Evolutionary conservation across 2,113 vertebrate genomes (phyloP), one percentile per base, ranked within the genome.

Genomic region (Salvelinus fontinalis): DNA sequence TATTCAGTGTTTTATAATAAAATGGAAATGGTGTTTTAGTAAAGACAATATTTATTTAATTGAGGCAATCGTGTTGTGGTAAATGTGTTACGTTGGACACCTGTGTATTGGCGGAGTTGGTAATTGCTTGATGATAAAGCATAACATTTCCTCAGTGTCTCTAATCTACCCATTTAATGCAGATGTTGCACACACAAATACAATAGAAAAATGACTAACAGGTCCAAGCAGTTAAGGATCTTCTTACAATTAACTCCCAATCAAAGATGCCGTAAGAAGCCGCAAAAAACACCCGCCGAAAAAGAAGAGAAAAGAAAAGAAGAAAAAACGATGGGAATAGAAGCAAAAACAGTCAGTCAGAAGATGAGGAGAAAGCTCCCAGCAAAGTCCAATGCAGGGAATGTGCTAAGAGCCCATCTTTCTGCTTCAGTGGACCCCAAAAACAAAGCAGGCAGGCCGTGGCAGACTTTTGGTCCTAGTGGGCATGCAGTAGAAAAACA

Each of bases 341-440:
- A 31, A 26, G 8, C 34, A 24, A 24, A 29, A 5, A 13, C 16
- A 78, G 59, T 77, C 24, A 67, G 14, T 60, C 57, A n/a, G 16
- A 26, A 5, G 57, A 26, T 3, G 26, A 27, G 22, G 57, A 70
- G 13, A 27, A 9, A 29, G 51, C 60, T 3, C 60, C 24, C 24
- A 12, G 60, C 60, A 62, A 81, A 49, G 79, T 79, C 44, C 65
- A 26, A 81, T 44, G 9, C 39, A 44, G 39, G 82, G 84, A 77
- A 82, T 86, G 83, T 83, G 62, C 82, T 73, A 77, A 81, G 81
- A 81, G 75, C 80, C 87, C 78, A 77, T 79, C 71, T 80, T 85
- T 88, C 81, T 83, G 80, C 22, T 87, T 86, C 87, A 86, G 9
- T 83, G 69, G 83, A 88, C 83, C 31, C 85, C 79, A 75, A 79